phyloP scores from a whole-genome alignment of 2,113 vertebrate genomes.

The Heterochromis multidens region DNA sequence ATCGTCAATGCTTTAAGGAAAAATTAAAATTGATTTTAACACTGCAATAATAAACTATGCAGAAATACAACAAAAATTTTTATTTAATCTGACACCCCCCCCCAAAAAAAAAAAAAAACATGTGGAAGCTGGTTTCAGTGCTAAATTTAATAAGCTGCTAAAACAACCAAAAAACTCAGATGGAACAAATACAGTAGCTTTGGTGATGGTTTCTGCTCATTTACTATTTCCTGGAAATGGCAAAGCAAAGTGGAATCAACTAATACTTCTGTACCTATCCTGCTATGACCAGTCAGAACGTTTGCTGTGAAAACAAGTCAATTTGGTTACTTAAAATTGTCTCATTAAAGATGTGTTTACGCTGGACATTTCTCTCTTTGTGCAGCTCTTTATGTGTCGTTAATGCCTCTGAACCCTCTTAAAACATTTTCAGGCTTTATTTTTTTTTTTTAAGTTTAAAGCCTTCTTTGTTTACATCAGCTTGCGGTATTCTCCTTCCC shows the following conservation, averaged over 20 bases:
- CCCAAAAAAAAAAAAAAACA: neutral
- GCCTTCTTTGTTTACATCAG: conserved; percentile 16
- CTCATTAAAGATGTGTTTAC: neutral
- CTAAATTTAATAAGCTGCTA: neutral
- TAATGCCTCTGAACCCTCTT: neutral
- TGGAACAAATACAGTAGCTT: neutral
- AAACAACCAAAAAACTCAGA: neutral
- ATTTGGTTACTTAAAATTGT: neutral
- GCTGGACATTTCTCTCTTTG: neutral
- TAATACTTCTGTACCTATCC: neutral
- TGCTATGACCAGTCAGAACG: neutral
- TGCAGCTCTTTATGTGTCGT: neutral
- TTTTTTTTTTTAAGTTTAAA: neutral
- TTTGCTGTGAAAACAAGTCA: neutral
- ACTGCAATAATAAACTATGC: neutral
- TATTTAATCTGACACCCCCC: neutral
- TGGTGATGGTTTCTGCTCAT: neutral
- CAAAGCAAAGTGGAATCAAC: neutral
- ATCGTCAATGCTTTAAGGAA: too few relatives aligned
- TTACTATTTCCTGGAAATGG: neutral
- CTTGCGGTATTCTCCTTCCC: neutral
- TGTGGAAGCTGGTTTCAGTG: neutral
- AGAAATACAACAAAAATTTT: neutral
- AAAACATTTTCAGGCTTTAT: neutral
- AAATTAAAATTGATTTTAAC: too few relatives aligned